Base-by-base conservation (phyloP, 2,797 vertebrate genomes). In the Ara ararauna region DNA sequence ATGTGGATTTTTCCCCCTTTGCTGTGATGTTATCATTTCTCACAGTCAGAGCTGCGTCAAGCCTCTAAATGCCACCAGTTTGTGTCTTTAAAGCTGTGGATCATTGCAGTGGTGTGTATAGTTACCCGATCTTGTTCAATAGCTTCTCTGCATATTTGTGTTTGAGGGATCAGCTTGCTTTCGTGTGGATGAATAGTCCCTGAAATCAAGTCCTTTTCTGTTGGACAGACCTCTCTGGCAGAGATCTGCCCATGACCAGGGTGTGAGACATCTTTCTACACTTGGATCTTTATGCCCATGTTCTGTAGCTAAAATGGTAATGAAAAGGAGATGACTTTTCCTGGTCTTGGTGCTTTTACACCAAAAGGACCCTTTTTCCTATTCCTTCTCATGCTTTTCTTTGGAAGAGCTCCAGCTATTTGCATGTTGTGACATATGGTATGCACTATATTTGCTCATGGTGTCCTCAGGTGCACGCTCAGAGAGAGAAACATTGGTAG, bases 11-110 rank as follows among this genome's bases (percentile, higher is more conserved):
- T 68, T 5, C 23, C 44, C 23, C 16, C 44, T 97, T 97, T 7
- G 20, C 96, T 96, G 81, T 97, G 97, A 97, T 18, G 72, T 95
- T 90, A 94, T 94, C 7, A 80, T 94, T 97, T 97, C 96, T 96
- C 95, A 61, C 36, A 29, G 86, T 93, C 94, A 96, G 96, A 97
- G 67, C 94, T 90, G 87, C 32, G 16, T 87, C 96, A 94, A 95
- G 90, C 89, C 94, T 96, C 94, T 91, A 22, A 94, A 71, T 82
- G 54, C 93, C 89, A 85, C 94, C 83, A 85, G 85, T 95, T 96
- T 48, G 64, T 97, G 92, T 90, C 94, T 96, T 94, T 83, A 85
- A 93, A 94, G 85, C 95, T 71, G 58, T 5, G 85, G 95, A 44
- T 97, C 83, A 80, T 79, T 80, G 78, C 13, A 14, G 83, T 96